Conservation (phyloP, 2,113 vertebrate species). For the Pseudonaja textilis region DNA sequence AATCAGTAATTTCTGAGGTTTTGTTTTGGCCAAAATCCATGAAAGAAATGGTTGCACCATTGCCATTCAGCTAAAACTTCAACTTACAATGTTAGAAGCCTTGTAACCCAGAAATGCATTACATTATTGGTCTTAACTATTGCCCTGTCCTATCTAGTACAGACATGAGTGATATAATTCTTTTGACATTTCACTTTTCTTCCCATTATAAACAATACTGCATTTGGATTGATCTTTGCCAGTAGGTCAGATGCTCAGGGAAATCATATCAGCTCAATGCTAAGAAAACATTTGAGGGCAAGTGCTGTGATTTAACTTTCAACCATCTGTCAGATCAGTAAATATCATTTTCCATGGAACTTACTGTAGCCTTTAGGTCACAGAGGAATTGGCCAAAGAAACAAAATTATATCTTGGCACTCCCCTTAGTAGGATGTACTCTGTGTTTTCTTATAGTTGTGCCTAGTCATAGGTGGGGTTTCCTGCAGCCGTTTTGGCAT, state of each 20-base stretch:
- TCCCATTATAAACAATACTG: slow-evolving; percentile 18
- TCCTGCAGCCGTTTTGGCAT: not conserved
- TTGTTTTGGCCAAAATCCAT: not conserved
- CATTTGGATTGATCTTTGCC: not conserved
- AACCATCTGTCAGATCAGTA: slow-evolving; percentile 4
- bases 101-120: not conserved
- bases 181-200: slow-evolving; percentile 1
- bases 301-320: slow-evolving; percentile 34
- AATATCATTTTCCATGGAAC: slow-evolving; percentile 31
- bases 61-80: not conserved
- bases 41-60: not conserved
- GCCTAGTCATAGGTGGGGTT: slow-evolving; percentile 28
- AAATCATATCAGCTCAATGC: not conserved
- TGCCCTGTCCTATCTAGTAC: rapidly evolving
- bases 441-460: slow-evolving; percentile 37
- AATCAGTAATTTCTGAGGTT: not conserved
- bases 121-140: not conserved
- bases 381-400: slow-evolving; percentile 35
- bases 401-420: slow-evolving; percentile 16
- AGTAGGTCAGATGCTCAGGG: slow-evolving; percentile 7
- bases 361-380: slow-evolving; percentile 34
- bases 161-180: not conserved
- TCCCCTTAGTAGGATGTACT: slow-evolving; percentile 6
- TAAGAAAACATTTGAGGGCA: slow-evolving; percentile 31
- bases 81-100: not conserved